Conservation (phyloP, 2,888 invertebrate species). For the Clostera curtula region DNA sequence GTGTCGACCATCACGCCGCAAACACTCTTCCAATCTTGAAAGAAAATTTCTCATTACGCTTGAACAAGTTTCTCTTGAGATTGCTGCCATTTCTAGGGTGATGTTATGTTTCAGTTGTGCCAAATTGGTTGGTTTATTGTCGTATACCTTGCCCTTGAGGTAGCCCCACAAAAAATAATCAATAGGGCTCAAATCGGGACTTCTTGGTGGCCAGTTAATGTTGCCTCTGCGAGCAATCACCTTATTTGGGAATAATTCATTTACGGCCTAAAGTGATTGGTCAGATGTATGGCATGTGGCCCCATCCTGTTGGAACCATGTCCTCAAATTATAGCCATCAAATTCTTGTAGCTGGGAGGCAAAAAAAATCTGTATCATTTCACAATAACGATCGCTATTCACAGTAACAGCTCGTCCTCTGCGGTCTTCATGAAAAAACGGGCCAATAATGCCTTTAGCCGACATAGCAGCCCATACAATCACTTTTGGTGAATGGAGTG, state of each 20-base stretch:
- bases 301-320: conserved; percentile 13
- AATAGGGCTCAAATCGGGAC: conserved; percentile 7
- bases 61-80: conserved; percentile 12
- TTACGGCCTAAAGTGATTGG: conserved; percentile 8
- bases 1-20: conserved; percentile 8
- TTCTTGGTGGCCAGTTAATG: conserved; percentile 16
- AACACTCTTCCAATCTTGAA: conserved; percentile 16
- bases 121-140: conserved; percentile 15
- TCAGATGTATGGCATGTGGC: conserved; percentile 16
- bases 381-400: conserved; percentile 19
- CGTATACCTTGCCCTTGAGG: conserved; percentile 13
- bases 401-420: conserved; percentile 13
- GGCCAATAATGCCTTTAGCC: conserved; percentile 16
- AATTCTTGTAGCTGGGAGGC: conserved; percentile 11
- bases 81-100: conserved; percentile 14
- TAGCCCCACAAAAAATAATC: conserved; percentile 11
- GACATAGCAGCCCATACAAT: conserved; percentile 18
- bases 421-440: conserved; percentile 21
- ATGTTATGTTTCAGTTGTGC: conserved; percentile 4
- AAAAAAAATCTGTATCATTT: conserved; percentile 17
- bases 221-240: conserved; percentile 14
- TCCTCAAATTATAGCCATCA: conserved; percentile 15
- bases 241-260: conserved; percentile 14
- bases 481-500: conserved; percentile 14
- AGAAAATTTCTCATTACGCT: conserved; percentile 18